phyloP scores from a whole-genome alignment of 2,797 vertebrate genomes.

The Enteromius radiatus region DNA sequence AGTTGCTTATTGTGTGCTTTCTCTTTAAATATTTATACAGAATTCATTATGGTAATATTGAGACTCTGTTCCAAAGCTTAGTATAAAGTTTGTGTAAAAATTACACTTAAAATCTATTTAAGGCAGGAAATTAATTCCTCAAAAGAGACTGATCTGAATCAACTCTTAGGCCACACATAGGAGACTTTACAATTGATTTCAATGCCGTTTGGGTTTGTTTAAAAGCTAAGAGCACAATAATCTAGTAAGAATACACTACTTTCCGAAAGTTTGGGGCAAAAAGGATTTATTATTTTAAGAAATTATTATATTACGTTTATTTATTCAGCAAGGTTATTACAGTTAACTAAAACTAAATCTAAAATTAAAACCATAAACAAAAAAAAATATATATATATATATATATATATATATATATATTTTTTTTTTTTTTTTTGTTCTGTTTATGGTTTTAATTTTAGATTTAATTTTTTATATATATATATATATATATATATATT shows the following conservation, averaged over 20 bases:
- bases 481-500: too few relatives aligned
- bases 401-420: too few relatives aligned
- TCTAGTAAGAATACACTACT: neutral
- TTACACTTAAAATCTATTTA: too few relatives aligned
- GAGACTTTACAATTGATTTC: neutral
- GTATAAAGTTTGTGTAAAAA: neutral
- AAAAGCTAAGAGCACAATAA: neutral
- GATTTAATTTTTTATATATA: too few relatives aligned
- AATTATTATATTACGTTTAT: neutral
- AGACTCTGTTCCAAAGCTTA: conserved; percentile 21
- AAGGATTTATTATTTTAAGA: neutral
- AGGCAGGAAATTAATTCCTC: neutral
- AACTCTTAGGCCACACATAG: neutral
- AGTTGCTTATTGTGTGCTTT: neutral
- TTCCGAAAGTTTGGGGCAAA: neutral
- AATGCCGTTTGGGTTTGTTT: neutral
- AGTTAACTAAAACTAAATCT: neutral
- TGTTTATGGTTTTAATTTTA: too few relatives aligned
- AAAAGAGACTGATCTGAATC: neutral
- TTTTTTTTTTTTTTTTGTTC: too few relatives aligned
- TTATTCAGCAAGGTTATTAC: neutral
- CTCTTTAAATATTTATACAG: conserved; percentile 13
- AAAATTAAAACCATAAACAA: neutral
- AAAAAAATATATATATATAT: too few relatives aligned
- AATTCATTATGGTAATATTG: neutral